A percentile compares a stretch with the other conserved stretches of the same genome.
Conservation (phyloP, 1,140 invertebrate species). For the Condylostylus longicornis region DNA sequence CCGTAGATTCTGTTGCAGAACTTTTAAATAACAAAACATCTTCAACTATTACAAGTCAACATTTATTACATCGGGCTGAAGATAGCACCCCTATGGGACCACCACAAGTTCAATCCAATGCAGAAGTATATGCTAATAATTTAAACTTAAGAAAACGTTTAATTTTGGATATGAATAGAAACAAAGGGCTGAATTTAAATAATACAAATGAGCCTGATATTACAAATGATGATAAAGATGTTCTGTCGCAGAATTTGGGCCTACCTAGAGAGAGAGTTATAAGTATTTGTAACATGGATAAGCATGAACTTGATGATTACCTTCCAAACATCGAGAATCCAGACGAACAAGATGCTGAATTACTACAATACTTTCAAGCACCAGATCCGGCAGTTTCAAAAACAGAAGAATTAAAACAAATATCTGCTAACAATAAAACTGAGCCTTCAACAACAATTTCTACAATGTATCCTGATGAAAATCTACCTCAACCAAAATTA, state of each 20-base stretch:
- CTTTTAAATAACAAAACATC: no score
- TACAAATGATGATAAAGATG: conserved; percentile 5
- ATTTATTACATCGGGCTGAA: no score
- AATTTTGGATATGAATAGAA: no score
- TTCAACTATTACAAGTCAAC: no score
- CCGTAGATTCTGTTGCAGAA: no score
- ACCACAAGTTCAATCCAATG: no score
- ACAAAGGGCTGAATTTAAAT: no score
- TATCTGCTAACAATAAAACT: conserved; percentile 7
- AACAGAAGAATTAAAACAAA: conserved; percentile 25
- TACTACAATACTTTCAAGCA: conserved; percentile 62
- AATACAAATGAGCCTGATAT: no score
- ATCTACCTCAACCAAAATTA: no score
- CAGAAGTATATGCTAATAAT: no score
- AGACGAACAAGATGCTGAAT: conserved; percentile 62
- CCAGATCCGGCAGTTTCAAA: conserved; percentile 29
- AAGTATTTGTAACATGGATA: conserved; percentile 55
- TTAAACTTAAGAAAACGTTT: no score
- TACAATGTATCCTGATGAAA: conserved; percentile 36
- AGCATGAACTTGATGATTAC: conserved; percentile 63
- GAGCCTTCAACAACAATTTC: conserved; percentile 24
- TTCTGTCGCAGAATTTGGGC: conserved; percentile 24
- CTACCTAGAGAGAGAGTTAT: conserved; percentile 42
- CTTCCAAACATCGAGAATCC: conserved; percentile 46
- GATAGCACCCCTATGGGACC: no score